Percentiles rank a stretch among this genome's conserved stretches.
phyloP scores from a whole-genome alignment of 2,113 vertebrate genomes.

The Phylloscopus trochilus region DNA sequence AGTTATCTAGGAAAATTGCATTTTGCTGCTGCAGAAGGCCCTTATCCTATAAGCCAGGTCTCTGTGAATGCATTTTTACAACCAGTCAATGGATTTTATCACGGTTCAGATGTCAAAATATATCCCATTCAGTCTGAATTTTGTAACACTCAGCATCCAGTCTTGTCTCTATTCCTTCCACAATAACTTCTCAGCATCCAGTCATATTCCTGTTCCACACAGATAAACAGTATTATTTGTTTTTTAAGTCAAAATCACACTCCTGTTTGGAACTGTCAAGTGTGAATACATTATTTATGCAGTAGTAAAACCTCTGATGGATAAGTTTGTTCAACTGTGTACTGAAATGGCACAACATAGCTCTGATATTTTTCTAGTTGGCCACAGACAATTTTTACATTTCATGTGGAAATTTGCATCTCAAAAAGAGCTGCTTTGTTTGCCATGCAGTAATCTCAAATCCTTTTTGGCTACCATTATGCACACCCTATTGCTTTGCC shows the following conservation, averaged over 20 bases:
- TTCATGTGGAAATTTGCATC: conserved; percentile 16
- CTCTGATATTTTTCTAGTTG: neutral
- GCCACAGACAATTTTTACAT: neutral
- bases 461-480: neutral
- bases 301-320: neutral
- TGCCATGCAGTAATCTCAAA: neutral
- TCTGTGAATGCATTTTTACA: neutral
- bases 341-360: neutral
- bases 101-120: neutral
- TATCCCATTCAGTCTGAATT: neutral
- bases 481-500: neutral
- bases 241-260: neutral
- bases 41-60: neutral
- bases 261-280: neutral
- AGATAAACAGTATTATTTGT: neutral
- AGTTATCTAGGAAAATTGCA: neutral
- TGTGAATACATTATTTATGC: neutral
- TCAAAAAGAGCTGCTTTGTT: neutral
- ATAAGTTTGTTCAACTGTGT: neutral
- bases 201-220: neutral
- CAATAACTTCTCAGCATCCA: neutral
- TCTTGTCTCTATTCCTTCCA: neutral
- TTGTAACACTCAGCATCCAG: neutral
- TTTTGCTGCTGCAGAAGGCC: neutral
- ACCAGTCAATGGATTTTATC: neutral